Conservation (phyloP, 1,140 invertebrate genomes). For the Maconellicoccus hirsutus region DNA sequence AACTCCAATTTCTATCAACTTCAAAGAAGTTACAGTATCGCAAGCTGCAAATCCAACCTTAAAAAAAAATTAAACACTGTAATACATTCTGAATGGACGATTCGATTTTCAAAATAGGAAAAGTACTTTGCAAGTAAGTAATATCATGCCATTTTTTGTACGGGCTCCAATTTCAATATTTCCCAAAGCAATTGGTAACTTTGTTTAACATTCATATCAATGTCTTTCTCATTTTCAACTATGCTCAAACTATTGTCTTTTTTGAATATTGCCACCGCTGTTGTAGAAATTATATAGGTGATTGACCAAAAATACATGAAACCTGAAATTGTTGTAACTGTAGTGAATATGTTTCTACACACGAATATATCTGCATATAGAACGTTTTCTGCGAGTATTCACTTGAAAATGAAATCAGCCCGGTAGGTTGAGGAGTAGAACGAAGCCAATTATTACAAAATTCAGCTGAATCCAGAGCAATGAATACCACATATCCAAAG, state of each 20-base stretch:
- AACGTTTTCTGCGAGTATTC: conserved; percentile 29
- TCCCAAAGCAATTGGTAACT: conserved; percentile 76
- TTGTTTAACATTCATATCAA: conserved; percentile 49
- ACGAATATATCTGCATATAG: neutral
- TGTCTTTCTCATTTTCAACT: conserved; percentile 42
- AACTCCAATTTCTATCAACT: conserved; percentile 88
- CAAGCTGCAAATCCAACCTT: conserved; percentile 92
- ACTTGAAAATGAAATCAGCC: conserved; percentile 78
- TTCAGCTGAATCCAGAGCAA: conserved; percentile 90
- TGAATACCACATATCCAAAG: conserved; percentile 91
- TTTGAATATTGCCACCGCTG: conserved; percentile 80
- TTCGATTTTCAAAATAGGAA: neutral
- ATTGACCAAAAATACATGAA: conserved; percentile 95
- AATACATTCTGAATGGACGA: conserved; percentile 17
- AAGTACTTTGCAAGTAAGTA: conserved; percentile 16
- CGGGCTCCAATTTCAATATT: conserved; percentile 72
- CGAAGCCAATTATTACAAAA: conserved; percentile 93
- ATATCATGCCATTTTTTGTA: conserved; percentile 53
- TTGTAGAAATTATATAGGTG: conserved; percentile 81
- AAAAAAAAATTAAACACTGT: neutral
- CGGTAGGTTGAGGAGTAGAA: conserved; percentile 49
- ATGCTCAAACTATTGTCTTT: conserved; percentile 53
- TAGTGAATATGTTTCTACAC: neutral
- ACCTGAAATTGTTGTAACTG: conserved; percentile 38
- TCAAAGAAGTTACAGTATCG: conserved; percentile 87